A percentile compares a stretch with the other conserved stretches of the same genome.
Conservation (phyloP, 2,113 vertebrate genomes). For the Poicephalus gulielmi region DNA sequence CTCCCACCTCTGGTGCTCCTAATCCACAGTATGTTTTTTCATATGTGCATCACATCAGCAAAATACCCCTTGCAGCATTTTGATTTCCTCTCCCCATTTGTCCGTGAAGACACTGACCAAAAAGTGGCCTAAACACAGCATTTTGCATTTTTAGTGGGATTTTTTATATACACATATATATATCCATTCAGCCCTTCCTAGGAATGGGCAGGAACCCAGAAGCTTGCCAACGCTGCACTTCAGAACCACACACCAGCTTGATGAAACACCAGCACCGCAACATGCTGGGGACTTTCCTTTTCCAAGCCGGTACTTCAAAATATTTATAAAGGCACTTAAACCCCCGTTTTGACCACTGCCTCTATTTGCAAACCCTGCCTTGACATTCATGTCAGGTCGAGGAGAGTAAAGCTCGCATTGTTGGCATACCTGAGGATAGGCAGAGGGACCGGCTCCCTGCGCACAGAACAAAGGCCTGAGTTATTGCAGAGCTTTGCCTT, state of each 20-base stretch:
- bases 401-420: background rate
- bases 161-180: background rate
- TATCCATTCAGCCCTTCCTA: background rate
- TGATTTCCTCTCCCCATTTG: accelerated
- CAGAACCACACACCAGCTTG: background rate
- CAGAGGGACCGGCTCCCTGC: background rate
- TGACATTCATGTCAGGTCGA: background rate
- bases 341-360: background rate
- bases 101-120: background rate
- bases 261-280: background rate
- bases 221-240: background rate
- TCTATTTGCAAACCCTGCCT: constrained; percentile 48
- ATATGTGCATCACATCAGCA: accelerated
- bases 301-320: background rate
- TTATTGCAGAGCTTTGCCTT: constrained; percentile 14
- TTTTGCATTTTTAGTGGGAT: background rate
- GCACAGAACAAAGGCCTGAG: constrained; percentile 25
- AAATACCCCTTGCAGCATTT: background rate
- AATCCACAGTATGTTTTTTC: background rate
- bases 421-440: constrained; percentile 36
- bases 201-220: background rate
- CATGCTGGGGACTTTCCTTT: constrained; percentile 15
- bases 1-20: background rate
- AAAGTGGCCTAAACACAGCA: accelerated
- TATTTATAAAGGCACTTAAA: constrained; percentile 6